These are phyloP conservation scores for Hemistola chrysoprasaria DNA, from an alignment of 2,888 invertebrate species.

Conservation along the genomic window DNA sequence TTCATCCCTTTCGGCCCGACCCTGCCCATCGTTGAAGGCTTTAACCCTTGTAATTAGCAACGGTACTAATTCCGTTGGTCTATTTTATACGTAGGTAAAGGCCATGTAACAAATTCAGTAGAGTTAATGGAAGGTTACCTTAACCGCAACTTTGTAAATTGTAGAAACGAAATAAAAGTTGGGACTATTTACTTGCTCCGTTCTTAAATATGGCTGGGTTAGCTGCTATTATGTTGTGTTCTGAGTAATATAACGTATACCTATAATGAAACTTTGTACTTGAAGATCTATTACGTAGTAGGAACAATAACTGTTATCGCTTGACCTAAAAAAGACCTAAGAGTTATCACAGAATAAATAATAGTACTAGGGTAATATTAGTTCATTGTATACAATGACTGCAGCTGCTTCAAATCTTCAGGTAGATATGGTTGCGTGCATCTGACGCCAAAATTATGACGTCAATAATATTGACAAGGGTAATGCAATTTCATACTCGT, in stretches of 20 bases:
- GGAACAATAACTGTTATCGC: no score
- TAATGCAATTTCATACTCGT: constrained; percentile 19
- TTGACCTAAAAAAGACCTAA: no score
- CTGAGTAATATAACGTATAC: background rate
- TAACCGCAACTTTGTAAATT: constrained; percentile 15
- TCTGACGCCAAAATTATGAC: constrained; percentile 63
- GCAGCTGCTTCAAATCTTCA: background rate
- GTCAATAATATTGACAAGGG: constrained; percentile 17
- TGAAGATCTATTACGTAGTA: no score
- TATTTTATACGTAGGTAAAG: constrained; percentile 35
- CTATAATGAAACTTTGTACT: background rate
- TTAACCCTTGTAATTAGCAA: constrained; percentile 65
- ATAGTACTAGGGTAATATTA: no score
- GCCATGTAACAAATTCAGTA: constrained; percentile 27
- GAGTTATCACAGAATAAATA: no score
- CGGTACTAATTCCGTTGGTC: constrained; percentile 45
- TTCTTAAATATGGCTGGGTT: background rate
- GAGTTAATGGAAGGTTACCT: constrained; percentile 17
- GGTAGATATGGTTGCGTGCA: constrained; percentile 43
- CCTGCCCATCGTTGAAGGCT: constrained; percentile 49
- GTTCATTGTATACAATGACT: no score
- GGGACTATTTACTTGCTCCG: background rate
- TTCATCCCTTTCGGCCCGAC: constrained; percentile 58
- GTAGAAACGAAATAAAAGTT: constrained; percentile 9
- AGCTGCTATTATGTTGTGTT: no score